Evolutionary conservation across 1,140 invertebrate genomes (phyloP), one percentile per base, ranked within the genome.

Genomic region (Phocides pigmalion): DNA sequence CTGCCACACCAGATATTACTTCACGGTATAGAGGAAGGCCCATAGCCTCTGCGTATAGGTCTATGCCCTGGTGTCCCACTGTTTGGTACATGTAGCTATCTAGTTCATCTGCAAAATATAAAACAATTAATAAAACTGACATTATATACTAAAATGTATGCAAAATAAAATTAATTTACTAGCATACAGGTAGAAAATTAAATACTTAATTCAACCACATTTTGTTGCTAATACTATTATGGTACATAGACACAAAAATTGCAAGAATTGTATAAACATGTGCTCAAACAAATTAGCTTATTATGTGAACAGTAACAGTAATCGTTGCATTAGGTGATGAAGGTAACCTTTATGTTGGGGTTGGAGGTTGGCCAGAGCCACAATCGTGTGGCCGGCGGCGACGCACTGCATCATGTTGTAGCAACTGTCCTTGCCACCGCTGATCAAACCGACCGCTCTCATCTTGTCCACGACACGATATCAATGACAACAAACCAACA

Each of bases 61-160:
- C 95, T 69, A 99, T 96, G 22, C 96, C 97, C 93, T 99, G 96
- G 91, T 98, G 97, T 6, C 99, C 99, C 53, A 99, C 98, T 51
- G 98, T 99, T 93, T 99, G 99, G 87, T 99, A 99, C 99, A 99
- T 99, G 82, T 98, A 99, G 82, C 98, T 99, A 91, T 99, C 98
- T 68, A 99, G 87, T 89, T 99, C 99, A 94, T 98, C 97, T 97
- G 76, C 12, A 92, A 87, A 41, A n/a, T 28, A 25, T 25, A 11
- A 32, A 0, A 32, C 4, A 8, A 32, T 5, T 32, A 11, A 11
- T 11, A 32, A 32, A 32, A 1, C n/a, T 11, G 5, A 3, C n/a
- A n/a, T 32, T n/a, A n/a, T n/a, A n/a, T n/a, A n/a, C n/a, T n/a
- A n/a, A n/a, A n/a, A n/a, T n/a, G n/a, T n/a, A n/a, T n/a, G n/a